Base-by-base conservation (phyloP, 2,797 vertebrate genomes). In the Tiaroga cobitis region DNA sequence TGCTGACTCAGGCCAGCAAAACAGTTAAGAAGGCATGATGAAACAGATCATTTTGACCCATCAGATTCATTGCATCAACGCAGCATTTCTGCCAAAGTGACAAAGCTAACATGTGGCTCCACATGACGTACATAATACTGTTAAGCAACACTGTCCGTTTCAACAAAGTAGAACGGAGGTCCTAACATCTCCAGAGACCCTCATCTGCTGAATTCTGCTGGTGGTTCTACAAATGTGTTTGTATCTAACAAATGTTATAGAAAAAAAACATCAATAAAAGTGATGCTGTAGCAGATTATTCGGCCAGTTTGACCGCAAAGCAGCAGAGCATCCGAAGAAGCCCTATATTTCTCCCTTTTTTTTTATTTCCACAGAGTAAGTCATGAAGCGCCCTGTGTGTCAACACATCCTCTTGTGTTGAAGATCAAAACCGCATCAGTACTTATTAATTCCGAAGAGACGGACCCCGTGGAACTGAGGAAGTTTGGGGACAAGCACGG, bases 401-500 rank as follows among this genome's bases (percentile, higher is more conserved):
- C 54, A 29, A 80, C 80, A 67, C 34, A 82, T 63, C 43, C 69
- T 65, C 56, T 46, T 49, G 32, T 34, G 81, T 15, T 34, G 19
- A 24, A 78, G 81, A 63, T 70, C 72, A 85, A 81, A 73, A 51
- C 43, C 34, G 37, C 29, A 89, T 99, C 96, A 99, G 95, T 99
- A 99, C 91, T 98, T 97, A 93, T 99, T 99, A 94, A 99, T 99
- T 88, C 97, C 97, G 92, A 99, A 99, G 94, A 99, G 97, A 83
- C 97, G 95, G 84, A 99, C 98, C 2, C 97, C 97, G 0, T 99
- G 98, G 84, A 99, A 93, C 95, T 99, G 98, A n/a, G 98, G 98
- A 90, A 99, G 95, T 91, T 99, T 99, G 91, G 98, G 98, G 90
- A 99, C 98, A 89, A 99, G 96, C 49, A 99, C 97, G 0, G 94